These are phyloP conservation scores for Pocillopora verrucosa DNA, from an alignment of 64 coral and sea anemone genomes.

Conservation along the genomic window DNA sequence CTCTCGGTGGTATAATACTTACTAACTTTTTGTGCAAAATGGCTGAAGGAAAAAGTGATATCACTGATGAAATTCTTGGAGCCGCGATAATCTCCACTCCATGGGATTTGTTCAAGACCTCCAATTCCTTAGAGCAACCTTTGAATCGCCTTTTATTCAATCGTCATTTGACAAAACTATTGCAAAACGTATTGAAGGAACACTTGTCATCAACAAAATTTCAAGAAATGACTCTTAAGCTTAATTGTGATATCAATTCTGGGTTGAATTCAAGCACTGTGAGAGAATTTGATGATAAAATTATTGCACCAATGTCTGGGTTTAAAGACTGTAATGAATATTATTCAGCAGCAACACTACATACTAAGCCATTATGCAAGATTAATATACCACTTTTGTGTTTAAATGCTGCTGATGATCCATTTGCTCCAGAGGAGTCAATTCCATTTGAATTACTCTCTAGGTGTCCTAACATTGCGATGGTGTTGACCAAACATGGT, in stretches of 20 bases:
- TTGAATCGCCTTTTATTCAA: constrained; percentile 83
- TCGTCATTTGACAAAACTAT: constrained; percentile 70
- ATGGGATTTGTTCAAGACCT: constrained; percentile 80
- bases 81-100: constrained; percentile 80
- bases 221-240: not conserved
- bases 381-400: constrained; percentile 79
- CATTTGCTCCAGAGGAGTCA: constrained; percentile 77
- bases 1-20: constrained; percentile 83
- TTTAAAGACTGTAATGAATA: constrained; percentile 75
- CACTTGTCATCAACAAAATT: constrained; percentile 26
- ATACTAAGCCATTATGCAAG: constrained; percentile 69
- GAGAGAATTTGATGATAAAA: constrained; percentile 75
- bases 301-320: constrained; percentile 93
- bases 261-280: constrained; percentile 55
- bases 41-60: constrained; percentile 12
- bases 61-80: constrained; percentile 27
- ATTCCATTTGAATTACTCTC: constrained; percentile 71
- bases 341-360: constrained; percentile 77
- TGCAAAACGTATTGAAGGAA: constrained; percentile 52
- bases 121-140: constrained; percentile 72
- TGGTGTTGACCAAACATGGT: constrained; percentile 72
- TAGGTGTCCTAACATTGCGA: constrained; percentile 72
- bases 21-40: constrained; percentile 78
- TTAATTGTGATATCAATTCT: constrained; percentile 46
- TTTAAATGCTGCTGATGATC: constrained; percentile 84